Base-by-base conservation (phyloP, 2,797 vertebrate genomes). In the Microcaecilia unicolor region DNA sequence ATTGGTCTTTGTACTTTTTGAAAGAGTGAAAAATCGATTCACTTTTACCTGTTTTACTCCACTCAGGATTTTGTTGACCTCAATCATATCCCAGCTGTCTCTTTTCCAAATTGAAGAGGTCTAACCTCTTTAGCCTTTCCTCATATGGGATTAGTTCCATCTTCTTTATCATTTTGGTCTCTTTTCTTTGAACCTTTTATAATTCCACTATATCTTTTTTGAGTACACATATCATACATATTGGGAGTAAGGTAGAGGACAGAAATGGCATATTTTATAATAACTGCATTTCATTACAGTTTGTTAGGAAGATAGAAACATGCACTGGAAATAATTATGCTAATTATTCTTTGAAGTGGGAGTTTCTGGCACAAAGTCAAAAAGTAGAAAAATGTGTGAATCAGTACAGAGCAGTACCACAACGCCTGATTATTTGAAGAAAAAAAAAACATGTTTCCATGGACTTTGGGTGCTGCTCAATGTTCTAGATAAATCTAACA, bases 401-500 rank as follows among this genome's bases (percentile, higher is more conserved):
- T 81, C 67, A 80, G 67, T 57, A 70, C 68, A 69, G 55, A 49
- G 57, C 67, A 49, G 57, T 62, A 60, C 70, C 78, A 68, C 74
- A 70, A 63, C 80, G 74, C 78, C 74, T 82, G 78, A 83, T 86
- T 73, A 85, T 80, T 75, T 80, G 80, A 83, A 85, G 81, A 78
- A 73, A 79, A 67, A 52, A 56, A n/a, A 58, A 67, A 73, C 56
- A 70, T 72, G 64, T 76, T 65, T 63, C 67, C 65, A 67, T 68
- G 67, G 77, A 67, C 73, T 54, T 64, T 73, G 68, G 67, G 68
- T 70, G 62, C 70, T 70, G 76, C 65, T 74, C 72, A 74, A 47
- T 74, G 81, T 82, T 84, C 84, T 83, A 81, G 76, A 77, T 76
- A 76, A 80, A 75, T 80, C 72, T 79, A 81, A 86, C 68, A 74